Percentiles rank a stretch among this genome's conserved stretches.
phyloP scores from a whole-genome alignment of 2,113 vertebrate species.

The Solea solea region DNA sequence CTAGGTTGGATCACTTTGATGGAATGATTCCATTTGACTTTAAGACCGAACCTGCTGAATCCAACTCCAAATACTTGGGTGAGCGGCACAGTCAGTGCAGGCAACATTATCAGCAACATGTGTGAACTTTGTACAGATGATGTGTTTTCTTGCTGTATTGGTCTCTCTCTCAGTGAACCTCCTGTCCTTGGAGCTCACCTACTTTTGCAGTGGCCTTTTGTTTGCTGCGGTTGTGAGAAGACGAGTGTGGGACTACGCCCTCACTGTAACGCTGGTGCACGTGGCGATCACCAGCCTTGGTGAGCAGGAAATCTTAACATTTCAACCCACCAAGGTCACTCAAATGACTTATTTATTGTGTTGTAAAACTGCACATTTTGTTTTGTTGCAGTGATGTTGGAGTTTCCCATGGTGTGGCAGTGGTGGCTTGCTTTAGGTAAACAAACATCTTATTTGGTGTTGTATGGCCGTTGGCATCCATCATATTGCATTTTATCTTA shows the following conservation, averaged over 20 bases:
- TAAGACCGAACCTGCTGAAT: conserved; percentile 85
- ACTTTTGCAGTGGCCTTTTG: conserved; percentile 84
- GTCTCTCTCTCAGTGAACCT: conserved; percentile 72
- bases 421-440: conserved; percentile 91
- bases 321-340: neutral
- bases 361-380: neutral
- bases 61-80: conserved; percentile 87
- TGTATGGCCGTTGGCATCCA: no score
- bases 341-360: neutral
- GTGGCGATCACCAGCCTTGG: conserved; percentile 82
- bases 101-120: neutral
- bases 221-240: conserved; percentile 86
- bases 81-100: conserved; percentile 15
- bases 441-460: neutral
- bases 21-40: conserved; percentile 88
- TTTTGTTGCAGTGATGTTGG: conserved; percentile 83
- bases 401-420: conserved; percentile 86
- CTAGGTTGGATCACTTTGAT: conserved; percentile 84
- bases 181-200: conserved; percentile 86
- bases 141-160: neutral
- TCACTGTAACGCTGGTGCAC: conserved; percentile 86
- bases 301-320: conserved; percentile 56
- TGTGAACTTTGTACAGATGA: neutral
- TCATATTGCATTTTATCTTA: no score
- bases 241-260: conserved; percentile 88